Conservation (phyloP, 2,888 invertebrate genomes). For the Micoletzkya japonica region DNA sequence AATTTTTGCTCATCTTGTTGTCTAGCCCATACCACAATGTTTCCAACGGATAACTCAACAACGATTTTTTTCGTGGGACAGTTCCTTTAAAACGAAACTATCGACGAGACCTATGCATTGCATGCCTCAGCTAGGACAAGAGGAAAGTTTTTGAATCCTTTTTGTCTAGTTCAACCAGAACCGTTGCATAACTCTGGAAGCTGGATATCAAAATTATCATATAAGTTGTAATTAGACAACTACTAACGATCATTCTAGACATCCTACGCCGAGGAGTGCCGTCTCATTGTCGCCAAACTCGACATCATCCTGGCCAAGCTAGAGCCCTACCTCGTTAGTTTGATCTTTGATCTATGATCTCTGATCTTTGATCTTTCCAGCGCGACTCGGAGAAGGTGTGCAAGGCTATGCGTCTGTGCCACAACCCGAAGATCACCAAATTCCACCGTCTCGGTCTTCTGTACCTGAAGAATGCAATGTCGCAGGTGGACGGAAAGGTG, state of each 20-base stretch:
- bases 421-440: conserved; percentile 49
- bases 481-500: conserved; percentile 35
- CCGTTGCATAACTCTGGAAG: no score
- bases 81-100: no score
- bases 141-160: no score
- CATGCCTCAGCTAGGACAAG: no score
- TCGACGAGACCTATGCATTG: no score
- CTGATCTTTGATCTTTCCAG: conserved; percentile 35
- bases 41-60: no score
- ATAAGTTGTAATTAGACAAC: background rate
- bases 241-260: conserved; percentile 12
- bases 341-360: background rate
- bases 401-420: conserved; percentile 54
- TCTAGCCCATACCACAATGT: no score
- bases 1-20: no score
- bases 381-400: conserved; percentile 52
- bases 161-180: no score
- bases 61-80: no score
- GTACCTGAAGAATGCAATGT: conserved; percentile 44
- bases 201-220: no score
- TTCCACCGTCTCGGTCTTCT: conserved; percentile 55
- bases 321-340: conserved; percentile 55
- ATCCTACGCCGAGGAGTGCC: conserved; percentile 21
- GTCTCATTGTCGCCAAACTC: conserved; percentile 51
- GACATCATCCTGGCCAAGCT: conserved; percentile 55